A percentile compares a stretch with the other conserved stretches of the same genome.
phyloP scores from a whole-genome alignment of 2,113 vertebrate genomes.

The Myrmophylax atrothorax region DNA sequence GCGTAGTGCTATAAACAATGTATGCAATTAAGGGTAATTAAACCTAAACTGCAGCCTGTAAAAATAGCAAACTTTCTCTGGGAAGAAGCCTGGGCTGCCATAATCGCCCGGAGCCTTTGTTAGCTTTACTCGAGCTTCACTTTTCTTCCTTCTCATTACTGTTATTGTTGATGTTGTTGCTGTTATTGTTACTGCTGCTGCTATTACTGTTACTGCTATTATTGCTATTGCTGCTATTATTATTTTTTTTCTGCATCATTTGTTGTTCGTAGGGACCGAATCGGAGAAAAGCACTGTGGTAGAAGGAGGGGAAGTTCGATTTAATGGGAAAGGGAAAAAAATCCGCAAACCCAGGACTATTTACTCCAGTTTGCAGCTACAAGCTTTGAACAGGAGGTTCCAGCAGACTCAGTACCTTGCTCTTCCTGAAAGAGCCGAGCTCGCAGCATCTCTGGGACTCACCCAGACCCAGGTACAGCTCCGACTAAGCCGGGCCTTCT shows the following conservation, averaged over 20 bases:
- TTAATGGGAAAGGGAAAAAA: constrained; percentile 99
- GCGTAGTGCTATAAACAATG: constrained; percentile 99
- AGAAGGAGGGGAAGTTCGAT: constrained; percentile 97
- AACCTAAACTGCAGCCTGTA: constrained; percentile 94
- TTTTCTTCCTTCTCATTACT: constrained; percentile 43
- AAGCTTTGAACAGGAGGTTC: constrained; percentile 96
- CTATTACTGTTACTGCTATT: constrained; percentile 23
- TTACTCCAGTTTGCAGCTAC: constrained; percentile 98
- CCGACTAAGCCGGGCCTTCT: background rate
- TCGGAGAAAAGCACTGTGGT: constrained; percentile 98
- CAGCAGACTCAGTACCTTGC: constrained; percentile 99
- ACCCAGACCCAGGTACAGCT: constrained; percentile 95
- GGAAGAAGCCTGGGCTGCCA: constrained; percentile 76
- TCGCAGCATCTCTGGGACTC: constrained; percentile 96
- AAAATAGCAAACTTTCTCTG: constrained; percentile 87
- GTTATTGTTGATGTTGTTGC: constrained; percentile 41
- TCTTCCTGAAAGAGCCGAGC: constrained; percentile 95
- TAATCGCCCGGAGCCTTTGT: constrained; percentile 73
- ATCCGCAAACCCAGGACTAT: constrained; percentile 99
- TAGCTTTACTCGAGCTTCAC: constrained; percentile 41
- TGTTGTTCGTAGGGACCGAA: constrained; percentile 80
- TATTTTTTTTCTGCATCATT: constrained; percentile 32
- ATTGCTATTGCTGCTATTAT: constrained; percentile 1
- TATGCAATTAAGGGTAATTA: constrained; percentile 99
- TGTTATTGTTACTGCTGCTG: constrained; percentile 4